A percentile compares a stretch with the other conserved stretches of the same genome.
These are phyloP conservation scores for Cephus pygmeus DNA, from an alignment of 2,888 invertebrate species.

Conservation along the genomic window DNA sequence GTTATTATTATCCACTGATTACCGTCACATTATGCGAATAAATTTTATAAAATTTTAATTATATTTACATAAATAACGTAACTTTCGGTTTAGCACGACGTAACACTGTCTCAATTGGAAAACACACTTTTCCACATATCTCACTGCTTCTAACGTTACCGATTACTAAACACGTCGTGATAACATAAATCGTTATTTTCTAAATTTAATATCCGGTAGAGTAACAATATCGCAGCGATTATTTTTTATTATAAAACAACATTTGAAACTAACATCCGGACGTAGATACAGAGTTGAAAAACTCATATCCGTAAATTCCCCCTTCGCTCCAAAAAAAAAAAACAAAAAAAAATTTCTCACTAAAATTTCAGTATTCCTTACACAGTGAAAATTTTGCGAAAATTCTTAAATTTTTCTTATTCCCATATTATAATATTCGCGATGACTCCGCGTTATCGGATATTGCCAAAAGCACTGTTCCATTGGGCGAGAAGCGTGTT, in stretches of 20 bases:
- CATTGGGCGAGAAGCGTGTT: background rate
- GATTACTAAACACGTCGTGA: background rate
- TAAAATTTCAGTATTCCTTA: background rate
- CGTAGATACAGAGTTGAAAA: background rate
- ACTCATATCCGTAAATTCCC: background rate
- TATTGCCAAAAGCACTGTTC: background rate
- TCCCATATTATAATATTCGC: background rate
- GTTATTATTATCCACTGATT: background rate
- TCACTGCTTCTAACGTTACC: background rate
- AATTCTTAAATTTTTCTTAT: background rate
- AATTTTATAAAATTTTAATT: background rate
- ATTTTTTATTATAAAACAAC: background rate
- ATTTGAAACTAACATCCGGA: background rate
- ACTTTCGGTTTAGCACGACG: background rate
- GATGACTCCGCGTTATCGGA: slow-evolving; percentile 1
- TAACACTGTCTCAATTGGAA: background rate
- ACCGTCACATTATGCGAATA: background rate
- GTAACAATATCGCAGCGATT: background rate
- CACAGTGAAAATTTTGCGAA: background rate
- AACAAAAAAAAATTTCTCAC: background rate
- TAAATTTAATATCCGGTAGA: background rate
- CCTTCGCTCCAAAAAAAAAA: too few species aligned
- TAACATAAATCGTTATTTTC: background rate
- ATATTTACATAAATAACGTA: background rate
- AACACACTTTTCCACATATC: background rate